Evolutionary conservation across 2,113 vertebrate species (phyloP).

Genomic region (Origma solitaria): DNA sequence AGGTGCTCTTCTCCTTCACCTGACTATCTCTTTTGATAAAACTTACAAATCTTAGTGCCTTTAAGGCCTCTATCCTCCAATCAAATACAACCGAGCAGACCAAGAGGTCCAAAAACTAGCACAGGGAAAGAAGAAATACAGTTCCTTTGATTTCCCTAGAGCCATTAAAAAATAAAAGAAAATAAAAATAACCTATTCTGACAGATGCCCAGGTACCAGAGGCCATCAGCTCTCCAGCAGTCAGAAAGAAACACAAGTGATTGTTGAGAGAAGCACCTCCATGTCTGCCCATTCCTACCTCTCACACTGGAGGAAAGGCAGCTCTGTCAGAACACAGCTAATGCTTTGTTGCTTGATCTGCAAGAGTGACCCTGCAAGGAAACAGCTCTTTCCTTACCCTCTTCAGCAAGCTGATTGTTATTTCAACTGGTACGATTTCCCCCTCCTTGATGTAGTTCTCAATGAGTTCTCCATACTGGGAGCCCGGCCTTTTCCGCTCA

Average conservation of each 20-base stretch:
- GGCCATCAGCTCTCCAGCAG: not conserved
- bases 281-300: not conserved
- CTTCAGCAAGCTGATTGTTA: constrained; percentile 91
- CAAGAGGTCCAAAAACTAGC: not conserved
- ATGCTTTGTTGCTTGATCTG: not conserved
- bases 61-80: not conserved
- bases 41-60: not conserved
- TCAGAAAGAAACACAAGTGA: not conserved
- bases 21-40: not conserved
- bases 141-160: not conserved
- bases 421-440: constrained; percentile 93
- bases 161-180: not conserved
- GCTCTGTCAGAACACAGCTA: not conserved
- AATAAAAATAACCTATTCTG: not conserved
- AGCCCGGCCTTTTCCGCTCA: constrained; percentile 84
- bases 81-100: not conserved
- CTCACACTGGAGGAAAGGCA: not conserved
- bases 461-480: constrained; percentile 90
- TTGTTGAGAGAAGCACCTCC: not conserved
- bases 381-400: constrained; percentile 76
- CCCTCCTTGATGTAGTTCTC: constrained; percentile 91
- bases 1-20: not conserved
- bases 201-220: not conserved
- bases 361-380: not conserved
- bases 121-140: not conserved